Percentiles rank a stretch among this genome's conserved stretches.
These are phyloP conservation scores for Zygothrica quintamaculata DNA, from an alignment of 2,888 invertebrate genomes.

Conservation along the genomic window DNA sequence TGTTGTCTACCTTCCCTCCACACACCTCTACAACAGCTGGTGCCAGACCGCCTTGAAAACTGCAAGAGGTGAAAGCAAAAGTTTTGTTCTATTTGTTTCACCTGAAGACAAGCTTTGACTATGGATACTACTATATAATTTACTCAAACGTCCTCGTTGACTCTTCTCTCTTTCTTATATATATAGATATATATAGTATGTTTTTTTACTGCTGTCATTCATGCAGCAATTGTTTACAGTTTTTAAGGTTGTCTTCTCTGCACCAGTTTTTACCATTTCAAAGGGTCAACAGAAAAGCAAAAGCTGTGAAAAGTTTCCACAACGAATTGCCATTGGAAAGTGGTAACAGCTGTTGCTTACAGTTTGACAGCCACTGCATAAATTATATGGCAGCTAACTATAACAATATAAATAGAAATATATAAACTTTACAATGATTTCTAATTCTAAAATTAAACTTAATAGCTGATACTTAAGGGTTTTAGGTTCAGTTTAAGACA, in stretches of 20 bases:
- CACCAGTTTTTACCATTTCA: constrained; percentile 24
- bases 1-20: background rate
- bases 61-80: constrained; percentile 74
- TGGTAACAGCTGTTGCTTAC: constrained; percentile 47
- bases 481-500: no score
- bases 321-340: constrained; percentile 47
- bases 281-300: constrained; percentile 57
- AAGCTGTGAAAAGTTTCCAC: constrained; percentile 54
- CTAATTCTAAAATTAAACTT: no score
- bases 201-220: constrained; percentile 43
- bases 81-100: constrained; percentile 78
- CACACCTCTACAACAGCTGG: background rate
- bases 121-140: constrained; percentile 40
- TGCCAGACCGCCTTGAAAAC: constrained; percentile 50
- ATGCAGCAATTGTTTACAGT: constrained; percentile 30
- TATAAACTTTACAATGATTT: no score
- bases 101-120: constrained; percentile 39
- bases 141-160: constrained; percentile 31
- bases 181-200: no score
- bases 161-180: background rate
- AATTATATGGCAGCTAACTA: no score
- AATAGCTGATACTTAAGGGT: no score
- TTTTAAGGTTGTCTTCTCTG: constrained; percentile 22
- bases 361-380: constrained; percentile 21
- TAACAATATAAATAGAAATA: no score